These are phyloP conservation scores for Ophioninae sp. DNA, from an alignment of 2,888 invertebrate genomes.

Conservation along the genomic window DNA sequence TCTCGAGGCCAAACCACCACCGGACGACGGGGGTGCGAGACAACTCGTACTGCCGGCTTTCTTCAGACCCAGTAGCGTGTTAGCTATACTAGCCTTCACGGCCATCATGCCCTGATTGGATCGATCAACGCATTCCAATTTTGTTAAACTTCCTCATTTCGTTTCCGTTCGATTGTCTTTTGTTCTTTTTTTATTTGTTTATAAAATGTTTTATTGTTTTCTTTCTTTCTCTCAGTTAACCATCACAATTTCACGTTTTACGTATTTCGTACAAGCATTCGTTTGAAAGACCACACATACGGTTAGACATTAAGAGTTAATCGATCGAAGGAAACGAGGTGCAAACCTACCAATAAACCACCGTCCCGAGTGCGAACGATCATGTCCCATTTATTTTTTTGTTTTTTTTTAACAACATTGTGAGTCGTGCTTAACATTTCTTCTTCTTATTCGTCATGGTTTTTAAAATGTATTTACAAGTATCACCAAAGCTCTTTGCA, in stretches of 20 bases:
- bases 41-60: slow-evolving; percentile 88
- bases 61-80: slow-evolving; percentile 84
- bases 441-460: slow-evolving; percentile 60
- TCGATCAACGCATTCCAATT: slow-evolving; percentile 68
- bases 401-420: slow-evolving; percentile 74
- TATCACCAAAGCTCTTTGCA: slow-evolving; percentile 42
- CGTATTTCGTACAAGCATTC: slow-evolving; percentile 32
- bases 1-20: slow-evolving; percentile 78
- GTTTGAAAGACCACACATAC: slow-evolving; percentile 43
- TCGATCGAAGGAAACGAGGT: slow-evolving; percentile 70
- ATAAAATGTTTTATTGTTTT: slow-evolving; percentile 9
- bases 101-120: slow-evolving; percentile 80
- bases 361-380: slow-evolving; percentile 75
- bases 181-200: slow-evolving; percentile 13
- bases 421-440: slow-evolving; percentile 77
- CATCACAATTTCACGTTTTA: slow-evolving; percentile 35
- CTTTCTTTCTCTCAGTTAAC: background rate
- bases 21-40: slow-evolving; percentile 85
- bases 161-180: slow-evolving; percentile 11
- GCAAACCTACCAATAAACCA: slow-evolving; percentile 78
- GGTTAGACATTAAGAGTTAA: slow-evolving; percentile 54
- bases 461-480: slow-evolving; percentile 53
- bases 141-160: slow-evolving; percentile 56
- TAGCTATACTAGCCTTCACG: slow-evolving; percentile 81
- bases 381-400: slow-evolving; percentile 68